These are phyloP conservation scores for Himantopus leucocephalus DNA, from an alignment of 2,113 vertebrate species.

Conservation along the genomic window DNA sequence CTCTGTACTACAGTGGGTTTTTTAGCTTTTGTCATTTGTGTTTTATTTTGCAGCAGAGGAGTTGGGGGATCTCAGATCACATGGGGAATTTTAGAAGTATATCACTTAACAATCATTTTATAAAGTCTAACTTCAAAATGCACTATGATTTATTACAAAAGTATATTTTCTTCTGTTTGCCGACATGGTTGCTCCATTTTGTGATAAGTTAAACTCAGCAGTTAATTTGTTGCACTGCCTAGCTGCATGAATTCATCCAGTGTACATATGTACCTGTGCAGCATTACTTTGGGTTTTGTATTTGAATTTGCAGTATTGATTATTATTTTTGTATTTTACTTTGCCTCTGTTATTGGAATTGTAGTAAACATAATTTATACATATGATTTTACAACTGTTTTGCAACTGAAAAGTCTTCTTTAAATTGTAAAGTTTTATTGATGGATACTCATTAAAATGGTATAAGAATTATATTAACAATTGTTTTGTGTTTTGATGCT, in stretches of 20 bases:
- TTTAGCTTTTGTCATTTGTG: constrained; percentile 51
- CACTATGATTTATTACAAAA: constrained; percentile 62
- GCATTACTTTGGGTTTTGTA: constrained; percentile 69
- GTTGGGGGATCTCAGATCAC: constrained; percentile 33
- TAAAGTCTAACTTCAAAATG: constrained; percentile 65
- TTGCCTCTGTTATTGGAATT: constrained; percentile 69
- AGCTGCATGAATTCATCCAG: constrained; percentile 67
- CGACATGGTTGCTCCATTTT: constrained; percentile 58
- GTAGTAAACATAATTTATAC: constrained; percentile 71
- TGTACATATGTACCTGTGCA: constrained; percentile 63
- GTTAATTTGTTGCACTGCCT: constrained; percentile 66
- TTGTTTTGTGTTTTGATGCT: constrained; percentile 69
- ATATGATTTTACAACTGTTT: constrained; percentile 72
- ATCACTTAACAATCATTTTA: constrained; percentile 65
- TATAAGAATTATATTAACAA: constrained; percentile 73
- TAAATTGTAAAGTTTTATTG: constrained; percentile 72
- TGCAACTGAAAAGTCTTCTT: constrained; percentile 69
- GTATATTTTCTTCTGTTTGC: constrained; percentile 65
- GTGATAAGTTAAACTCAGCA: constrained; percentile 67
- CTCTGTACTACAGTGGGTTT: constrained; percentile 14
- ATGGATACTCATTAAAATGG: constrained; percentile 70
- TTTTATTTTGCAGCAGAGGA: constrained; percentile 59
- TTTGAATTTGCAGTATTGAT: constrained; percentile 72
- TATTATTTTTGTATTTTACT: constrained; percentile 74
- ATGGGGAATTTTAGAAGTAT: constrained; percentile 58